These are phyloP conservation scores for Lethenteron camtschaticum DNA, from an alignment of 2,113 vertebrate genomes.

Conservation along the genomic window DNA sequence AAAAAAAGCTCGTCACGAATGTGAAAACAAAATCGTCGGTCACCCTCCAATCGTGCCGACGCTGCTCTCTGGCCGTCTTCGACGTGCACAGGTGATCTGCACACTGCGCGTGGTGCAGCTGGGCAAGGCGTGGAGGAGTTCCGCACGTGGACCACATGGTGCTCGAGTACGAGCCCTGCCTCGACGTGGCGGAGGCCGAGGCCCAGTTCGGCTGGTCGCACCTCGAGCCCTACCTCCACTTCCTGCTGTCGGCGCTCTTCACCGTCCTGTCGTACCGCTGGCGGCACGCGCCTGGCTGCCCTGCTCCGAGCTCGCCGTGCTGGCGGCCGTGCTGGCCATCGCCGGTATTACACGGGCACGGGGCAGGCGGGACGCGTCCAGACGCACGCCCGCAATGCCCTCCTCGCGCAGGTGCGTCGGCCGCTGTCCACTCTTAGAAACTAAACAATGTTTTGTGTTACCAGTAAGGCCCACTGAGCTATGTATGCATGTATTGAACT, in stretches of 20 bases:
- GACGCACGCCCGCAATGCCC: no score
- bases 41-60: no score
- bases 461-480: no score
- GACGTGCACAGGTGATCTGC: slow-evolving; percentile 33
- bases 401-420: no score
- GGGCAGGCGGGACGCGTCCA: slow-evolving; percentile 12
- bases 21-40: no score
- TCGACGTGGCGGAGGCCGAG: slow-evolving; percentile 82
- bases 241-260: slow-evolving; percentile 63
- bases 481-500: no score
- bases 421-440: no score
- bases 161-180: slow-evolving; percentile 61
- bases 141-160: slow-evolving; percentile 50
- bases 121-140: slow-evolving; percentile 88
- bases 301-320: slow-evolving; percentile 59
- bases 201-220: slow-evolving; percentile 89
- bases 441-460: no score
- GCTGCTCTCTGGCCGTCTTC: no score
- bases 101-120: slow-evolving; percentile 91
- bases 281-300: slow-evolving; percentile 72
- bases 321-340: slow-evolving; percentile 64
- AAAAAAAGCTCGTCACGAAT: no score
- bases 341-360: slow-evolving; percentile 55
- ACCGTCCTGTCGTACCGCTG: slow-evolving; percentile 72
- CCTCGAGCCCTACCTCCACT: slow-evolving; percentile 71